Base-by-base conservation (phyloP, 2,888 invertebrate genomes). In the Acanthoscelides obtectus region DNA sequence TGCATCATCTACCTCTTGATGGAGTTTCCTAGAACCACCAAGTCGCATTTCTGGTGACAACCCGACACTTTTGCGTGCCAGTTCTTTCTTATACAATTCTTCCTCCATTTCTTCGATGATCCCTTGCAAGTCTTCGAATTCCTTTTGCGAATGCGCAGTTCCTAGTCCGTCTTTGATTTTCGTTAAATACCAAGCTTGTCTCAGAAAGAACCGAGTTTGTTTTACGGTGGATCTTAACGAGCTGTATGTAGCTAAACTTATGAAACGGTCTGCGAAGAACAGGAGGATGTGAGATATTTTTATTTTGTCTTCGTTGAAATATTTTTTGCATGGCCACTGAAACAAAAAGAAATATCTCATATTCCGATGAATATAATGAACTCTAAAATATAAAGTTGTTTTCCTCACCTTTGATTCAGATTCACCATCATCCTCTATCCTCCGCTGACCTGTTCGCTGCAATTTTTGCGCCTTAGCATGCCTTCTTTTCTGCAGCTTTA, bases 251-350 rank as follows among this genome's bases (percentile, higher is more conserved):
- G 92, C 90, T 88, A 94, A 92, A 70, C 89, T 88, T 63, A 94
- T 88, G 78, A 93, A 92, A 79, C 93, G 92, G 25, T 89, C 87
- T 68, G 93, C 89, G 78, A 94, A 92, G 79, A 92, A 90, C 79
- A 91, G 89, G 0, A 94, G 82, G 1, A 94, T 86, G 20, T 66
- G 20, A 8, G 22, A 66, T 71, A 89, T 84, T 21, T 89, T 87
- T 66, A 89, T 87, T 70, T 92, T 88, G 74, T 89, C 87, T 2
- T 87, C 82, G 70, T 92, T 91, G 83, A 93, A 76, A 72, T 75
- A 69, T 69, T 77, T 81, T 22, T 80, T 84, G 73, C 83, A 84
- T 79, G 79, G 73, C 87, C 75, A 74, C 73, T 75, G 66, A 69
- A 75, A 72, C 68, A 21, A 63, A 71, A 67, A 67, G 19, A 22